Evolutionary conservation across 2,113 vertebrate genomes (phyloP), one percentile per base, ranked within the genome.

Genomic region (Arenaria interpres): DNA sequence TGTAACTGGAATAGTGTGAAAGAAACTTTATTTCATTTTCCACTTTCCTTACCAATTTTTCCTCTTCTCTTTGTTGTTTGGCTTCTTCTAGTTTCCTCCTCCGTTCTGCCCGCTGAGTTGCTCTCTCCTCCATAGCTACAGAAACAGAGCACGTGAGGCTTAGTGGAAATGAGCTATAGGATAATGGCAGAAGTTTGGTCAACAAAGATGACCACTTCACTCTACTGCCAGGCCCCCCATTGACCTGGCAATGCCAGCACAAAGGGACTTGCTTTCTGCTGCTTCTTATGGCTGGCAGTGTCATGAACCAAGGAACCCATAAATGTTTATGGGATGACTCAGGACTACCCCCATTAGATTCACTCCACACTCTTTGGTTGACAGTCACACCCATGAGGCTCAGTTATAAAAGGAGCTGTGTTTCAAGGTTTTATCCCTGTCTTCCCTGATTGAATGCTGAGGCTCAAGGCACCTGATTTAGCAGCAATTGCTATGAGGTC

Each of bases 81-180:
- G 96, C 97, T 93, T 99, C 98, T 95, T 99, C 98, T 57, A 99
- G 94, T 97, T 99, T 97, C 89, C 81, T 98, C 97, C 97, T 99
- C 69, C 98, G 97, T 97, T 99, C 98, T 56, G 98, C 97, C 8
- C 99, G 98, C 88, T 98, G 98, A 50, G 50, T 93, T 25, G 99
- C 99, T 83, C 99, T 98, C 91, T 98, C 98, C 96, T 99, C 99
- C 99, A 99, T 99, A 59, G 99, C 99, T 99, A 96, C 54, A 96
- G 91, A 93, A 96, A 77, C 10, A 87, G 43, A 81, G 24, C 25
- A 59, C 11, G 35, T 14, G 54, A 90, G 13, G 28, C 62, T 96
- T 60, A 77, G 33, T 37, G 41, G 39, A 78, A 92, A 81, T 10
- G 9, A 81, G 32, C 72, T 56, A 1, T 1, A 43, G 39, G 28